Conservation (phyloP, 2,113 vertebrate genomes). For the Chamaetylas fuelleborni region DNA sequence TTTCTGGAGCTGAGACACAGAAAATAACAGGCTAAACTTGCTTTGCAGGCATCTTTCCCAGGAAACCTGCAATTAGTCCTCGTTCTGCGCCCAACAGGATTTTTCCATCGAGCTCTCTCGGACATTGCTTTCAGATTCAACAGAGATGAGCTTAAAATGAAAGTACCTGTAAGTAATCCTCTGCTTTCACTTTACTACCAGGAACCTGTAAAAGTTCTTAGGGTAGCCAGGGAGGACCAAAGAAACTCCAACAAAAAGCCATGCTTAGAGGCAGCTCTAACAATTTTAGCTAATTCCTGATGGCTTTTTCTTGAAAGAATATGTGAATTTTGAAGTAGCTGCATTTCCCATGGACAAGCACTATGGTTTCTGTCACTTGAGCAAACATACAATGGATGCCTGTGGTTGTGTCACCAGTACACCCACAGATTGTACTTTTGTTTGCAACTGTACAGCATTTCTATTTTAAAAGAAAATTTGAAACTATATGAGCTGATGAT, state of each 20-base stretch:
- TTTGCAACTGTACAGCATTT: background rate
- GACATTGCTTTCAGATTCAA: conserved; percentile 92
- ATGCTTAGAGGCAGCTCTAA: background rate
- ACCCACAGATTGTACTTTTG: background rate
- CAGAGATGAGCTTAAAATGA: conserved; percentile 99
- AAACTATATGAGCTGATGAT: background rate
- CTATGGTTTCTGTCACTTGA: background rate
- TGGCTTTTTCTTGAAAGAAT: background rate
- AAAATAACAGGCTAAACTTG: background rate
- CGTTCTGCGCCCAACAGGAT: conserved; percentile 88
- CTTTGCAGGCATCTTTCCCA: conserved; percentile 89
- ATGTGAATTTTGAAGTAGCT: background rate
- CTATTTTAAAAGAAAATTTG: background rate
- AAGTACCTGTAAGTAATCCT: conserved; percentile 88
- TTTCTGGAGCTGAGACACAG: background rate
- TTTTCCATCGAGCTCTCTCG: conserved; percentile 88
- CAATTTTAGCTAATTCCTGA: background rate
- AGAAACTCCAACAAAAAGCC: background rate
- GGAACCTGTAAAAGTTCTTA: background rate
- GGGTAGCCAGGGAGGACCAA: background rate
- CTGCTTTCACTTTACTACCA: background rate
- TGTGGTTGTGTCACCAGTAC: background rate
- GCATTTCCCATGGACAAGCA: background rate
- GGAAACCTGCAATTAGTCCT: conserved; percentile 95
- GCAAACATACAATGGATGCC: background rate